A percentile compares a stretch with the other conserved stretches of the same genome.
Evolutionary conservation across 2,888 invertebrate genomes (phyloP).

Genomic region (Zelleria hepariella): DNA sequence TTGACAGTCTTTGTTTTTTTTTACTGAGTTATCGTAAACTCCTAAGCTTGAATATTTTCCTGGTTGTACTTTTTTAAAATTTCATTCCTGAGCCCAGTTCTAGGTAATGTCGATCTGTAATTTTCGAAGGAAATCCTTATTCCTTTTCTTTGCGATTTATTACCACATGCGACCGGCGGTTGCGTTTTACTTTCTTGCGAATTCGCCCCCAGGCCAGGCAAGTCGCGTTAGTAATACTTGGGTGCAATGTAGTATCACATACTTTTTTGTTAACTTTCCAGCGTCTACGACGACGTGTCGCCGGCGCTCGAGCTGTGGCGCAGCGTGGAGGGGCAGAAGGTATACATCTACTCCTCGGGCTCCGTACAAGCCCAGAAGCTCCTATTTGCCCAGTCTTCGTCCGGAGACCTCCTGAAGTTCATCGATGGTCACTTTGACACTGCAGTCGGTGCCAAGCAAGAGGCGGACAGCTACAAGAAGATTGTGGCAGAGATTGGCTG

Average conservation of each 20-base stretch:
- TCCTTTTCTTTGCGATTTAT: too few species aligned
- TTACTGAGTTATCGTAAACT: too few species aligned
- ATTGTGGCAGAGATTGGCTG: slow-evolving; percentile 79
- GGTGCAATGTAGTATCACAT: background rate
- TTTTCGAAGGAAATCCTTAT: too few species aligned
- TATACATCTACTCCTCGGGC: slow-evolving; percentile 94
- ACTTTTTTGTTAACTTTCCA: slow-evolving; percentile 45
- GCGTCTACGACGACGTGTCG: slow-evolving; percentile 90
- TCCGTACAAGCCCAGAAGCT: slow-evolving; percentile 92
- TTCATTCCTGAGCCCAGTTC: too few species aligned
- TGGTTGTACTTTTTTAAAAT: too few species aligned
- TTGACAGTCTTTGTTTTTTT: too few species aligned
- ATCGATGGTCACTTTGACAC: slow-evolving; percentile 91
- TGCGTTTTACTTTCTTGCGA: too few species aligned
- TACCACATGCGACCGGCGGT: too few species aligned
- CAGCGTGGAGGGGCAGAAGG: slow-evolving; percentile 72
- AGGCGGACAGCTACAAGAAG: slow-evolving; percentile 81
- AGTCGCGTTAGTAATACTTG: too few species aligned
- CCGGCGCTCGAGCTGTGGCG: slow-evolving; percentile 81
- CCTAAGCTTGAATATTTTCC: too few species aligned
- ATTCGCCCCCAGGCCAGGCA: too few species aligned
- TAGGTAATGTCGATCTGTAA: too few species aligned
- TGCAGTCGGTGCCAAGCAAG: slow-evolving; percentile 84
- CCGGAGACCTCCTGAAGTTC: slow-evolving; percentile 81
- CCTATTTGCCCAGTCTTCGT: slow-evolving; percentile 81